These are phyloP conservation scores for Carterocephalus palaemon DNA, from an alignment of 2,888 invertebrate species.

Conservation along the genomic window DNA sequence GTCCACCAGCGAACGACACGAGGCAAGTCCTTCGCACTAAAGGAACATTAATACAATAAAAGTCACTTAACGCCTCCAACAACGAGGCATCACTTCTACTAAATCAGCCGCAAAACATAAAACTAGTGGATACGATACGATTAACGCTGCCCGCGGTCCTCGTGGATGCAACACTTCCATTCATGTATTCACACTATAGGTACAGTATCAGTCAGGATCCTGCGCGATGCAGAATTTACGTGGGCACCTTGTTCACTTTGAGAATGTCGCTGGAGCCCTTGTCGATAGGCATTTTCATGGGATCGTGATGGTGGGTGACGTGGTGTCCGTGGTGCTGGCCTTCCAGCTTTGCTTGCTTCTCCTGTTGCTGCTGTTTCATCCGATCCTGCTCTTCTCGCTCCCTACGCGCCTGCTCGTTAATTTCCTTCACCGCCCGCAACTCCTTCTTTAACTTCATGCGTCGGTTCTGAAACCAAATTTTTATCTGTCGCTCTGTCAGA, in stretches of 20 bases:
- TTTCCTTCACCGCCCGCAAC: conserved; percentile 94
- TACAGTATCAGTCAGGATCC: conserved; percentile 76
- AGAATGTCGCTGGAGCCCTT: conserved; percentile 86
- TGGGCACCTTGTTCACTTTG: conserved; percentile 88
- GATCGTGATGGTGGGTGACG: conserved; percentile 85
- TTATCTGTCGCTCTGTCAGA: conserved; percentile 97
- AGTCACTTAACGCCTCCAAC: conserved; percentile 61
- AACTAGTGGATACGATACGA: conserved; percentile 77
- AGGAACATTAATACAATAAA: conserved; percentile 73
- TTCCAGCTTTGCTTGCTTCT: conserved; percentile 89
- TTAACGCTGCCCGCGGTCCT: conserved; percentile 64
- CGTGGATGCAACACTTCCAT: conserved; percentile 72
- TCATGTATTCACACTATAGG: conserved; percentile 74
- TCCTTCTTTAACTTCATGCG: conserved; percentile 98
- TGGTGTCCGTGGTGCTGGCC: conserved; percentile 85
- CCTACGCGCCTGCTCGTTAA: conserved; percentile 94
- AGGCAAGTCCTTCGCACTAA: conserved; percentile 74
- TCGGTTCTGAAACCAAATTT: conserved; percentile 98
- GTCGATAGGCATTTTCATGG: conserved; percentile 85
- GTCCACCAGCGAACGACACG: conserved; percentile 69
- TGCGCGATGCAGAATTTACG: conserved; percentile 79
- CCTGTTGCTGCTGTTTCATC: conserved; percentile 93
- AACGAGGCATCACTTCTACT: conserved; percentile 53
- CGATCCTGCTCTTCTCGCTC: conserved; percentile 94
- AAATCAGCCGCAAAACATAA: conserved; percentile 70